These are phyloP conservation scores for Pithys albifrons DNA, from an alignment of 2,113 vertebrate genomes.

Conservation along the genomic window DNA sequence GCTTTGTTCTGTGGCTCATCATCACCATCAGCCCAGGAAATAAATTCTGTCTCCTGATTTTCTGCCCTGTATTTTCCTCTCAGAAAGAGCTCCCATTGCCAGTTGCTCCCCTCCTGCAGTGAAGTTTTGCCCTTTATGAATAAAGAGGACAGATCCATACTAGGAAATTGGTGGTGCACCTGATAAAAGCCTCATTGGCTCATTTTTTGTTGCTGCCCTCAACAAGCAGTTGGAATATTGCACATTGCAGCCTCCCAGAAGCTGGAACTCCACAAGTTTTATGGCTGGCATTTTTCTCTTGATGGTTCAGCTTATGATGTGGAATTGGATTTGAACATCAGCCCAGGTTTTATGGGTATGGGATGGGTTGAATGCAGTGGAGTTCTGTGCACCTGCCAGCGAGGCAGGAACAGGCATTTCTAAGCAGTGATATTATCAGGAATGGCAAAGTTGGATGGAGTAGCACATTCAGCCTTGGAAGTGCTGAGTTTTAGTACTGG, in stretches of 20 bases:
- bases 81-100: fast-evolving
- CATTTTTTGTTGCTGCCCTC: neutral
- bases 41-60: neutral
- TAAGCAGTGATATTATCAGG: neutral
- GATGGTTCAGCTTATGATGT: neutral
- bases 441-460: neutral
- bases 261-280: neutral
- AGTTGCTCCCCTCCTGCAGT: fast-evolving
- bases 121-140: neutral
- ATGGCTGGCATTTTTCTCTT: neutral
- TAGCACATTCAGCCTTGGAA: neutral
- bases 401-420: neutral
- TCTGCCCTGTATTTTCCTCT: neutral
- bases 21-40: neutral
- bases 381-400: neutral
- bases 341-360: neutral
- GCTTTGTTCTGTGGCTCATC: neutral
- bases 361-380: neutral
- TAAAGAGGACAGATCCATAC: neutral
- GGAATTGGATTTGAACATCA: neutral
- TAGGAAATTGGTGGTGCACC: neutral
- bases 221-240: neutral
- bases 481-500: neutral
- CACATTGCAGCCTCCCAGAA: neutral
- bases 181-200: neutral